phyloP scores from a whole-genome alignment of 2,888 invertebrate species.

The Melipona bicolor region DNA sequence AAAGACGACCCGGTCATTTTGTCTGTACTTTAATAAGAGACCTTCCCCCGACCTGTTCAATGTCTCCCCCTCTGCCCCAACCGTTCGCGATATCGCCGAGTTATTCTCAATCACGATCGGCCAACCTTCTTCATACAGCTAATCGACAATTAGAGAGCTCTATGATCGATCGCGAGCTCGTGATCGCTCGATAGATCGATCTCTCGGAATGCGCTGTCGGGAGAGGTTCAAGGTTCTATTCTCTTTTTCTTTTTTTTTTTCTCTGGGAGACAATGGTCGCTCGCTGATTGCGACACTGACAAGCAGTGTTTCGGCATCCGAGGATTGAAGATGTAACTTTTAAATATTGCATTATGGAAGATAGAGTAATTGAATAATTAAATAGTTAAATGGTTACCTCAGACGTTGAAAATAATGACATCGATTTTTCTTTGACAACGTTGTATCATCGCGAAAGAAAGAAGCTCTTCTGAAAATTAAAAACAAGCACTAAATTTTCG shows the following conservation, averaged over 20 bases:
- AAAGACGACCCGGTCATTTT: conserved; percentile 65
- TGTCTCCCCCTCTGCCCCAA: neutral
- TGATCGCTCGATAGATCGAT: neutral
- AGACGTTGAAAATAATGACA: too few species aligned
- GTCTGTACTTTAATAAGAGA: conserved; percentile 64
- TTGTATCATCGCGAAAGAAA: too few species aligned
- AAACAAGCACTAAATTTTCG: neutral
- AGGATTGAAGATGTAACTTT: neutral
- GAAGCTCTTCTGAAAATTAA: too few species aligned
- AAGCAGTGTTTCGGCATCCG: neutral
- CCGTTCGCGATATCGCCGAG: conserved; percentile 8
- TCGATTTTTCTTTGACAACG: too few species aligned
- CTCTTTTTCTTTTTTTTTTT: too few species aligned
- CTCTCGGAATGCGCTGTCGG: neutral
- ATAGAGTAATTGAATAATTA: neutral
- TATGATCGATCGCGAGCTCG: conserved; percentile 38
- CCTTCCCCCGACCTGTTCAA: conserved; percentile 55
- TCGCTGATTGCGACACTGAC: neutral
- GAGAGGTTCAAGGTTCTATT: conserved; percentile 11
- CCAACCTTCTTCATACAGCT: conserved; percentile 23
- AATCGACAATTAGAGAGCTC: conserved; percentile 47
- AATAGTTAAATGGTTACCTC: too few species aligned
- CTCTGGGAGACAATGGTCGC: neutral
- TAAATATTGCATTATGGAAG: neutral
- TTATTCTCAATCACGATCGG: conserved; percentile 23